Percentiles rank a stretch among this genome's conserved stretches.
These are phyloP conservation scores for Pissodes strobi DNA, from an alignment of 1,140 invertebrate species.

Conservation along the genomic window DNA sequence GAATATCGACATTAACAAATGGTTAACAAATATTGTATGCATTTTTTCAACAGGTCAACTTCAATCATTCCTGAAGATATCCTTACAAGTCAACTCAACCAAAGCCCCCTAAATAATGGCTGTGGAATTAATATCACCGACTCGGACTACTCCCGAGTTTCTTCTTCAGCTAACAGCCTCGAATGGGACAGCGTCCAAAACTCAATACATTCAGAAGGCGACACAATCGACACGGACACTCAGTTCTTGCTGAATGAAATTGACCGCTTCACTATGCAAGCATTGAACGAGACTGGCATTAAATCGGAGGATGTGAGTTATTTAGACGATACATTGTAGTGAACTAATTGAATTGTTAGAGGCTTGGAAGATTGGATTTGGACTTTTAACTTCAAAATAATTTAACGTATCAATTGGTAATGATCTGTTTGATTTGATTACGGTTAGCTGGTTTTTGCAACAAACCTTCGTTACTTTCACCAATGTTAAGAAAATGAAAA, in stretches of 20 bases:
- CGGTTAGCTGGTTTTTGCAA: too few relatives aligned
- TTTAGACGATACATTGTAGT: conserved; percentile 29
- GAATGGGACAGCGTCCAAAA: conserved; percentile 63
- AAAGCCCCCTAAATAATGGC: background rate
- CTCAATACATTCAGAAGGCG: conserved; percentile 55
- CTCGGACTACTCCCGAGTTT: conserved; percentile 60
- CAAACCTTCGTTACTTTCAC: too few relatives aligned
- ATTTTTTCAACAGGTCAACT: conserved; percentile 17
- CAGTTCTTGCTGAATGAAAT: conserved; percentile 61
- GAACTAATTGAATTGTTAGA: background rate
- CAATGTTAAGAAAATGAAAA: too few relatives aligned
- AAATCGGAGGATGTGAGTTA: conserved; percentile 13
- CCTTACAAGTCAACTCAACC: background rate
- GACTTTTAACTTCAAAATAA: too few relatives aligned
- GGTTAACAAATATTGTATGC: too few relatives aligned
- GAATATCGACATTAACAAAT: background rate
- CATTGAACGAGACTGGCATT: conserved; percentile 59
- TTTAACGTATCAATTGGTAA: too few relatives aligned
- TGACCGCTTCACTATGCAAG: conserved; percentile 60
- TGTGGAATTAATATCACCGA: conserved; percentile 38
- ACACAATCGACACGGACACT: conserved; percentile 57
- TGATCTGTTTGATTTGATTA: too few relatives aligned
- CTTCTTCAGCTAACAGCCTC: conserved; percentile 61
- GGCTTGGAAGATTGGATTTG: too few relatives aligned
- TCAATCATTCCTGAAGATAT: conserved; percentile 29